Conservation (phyloP, 2,888 invertebrate genomes). For the Xestia c-nigrum region DNA sequence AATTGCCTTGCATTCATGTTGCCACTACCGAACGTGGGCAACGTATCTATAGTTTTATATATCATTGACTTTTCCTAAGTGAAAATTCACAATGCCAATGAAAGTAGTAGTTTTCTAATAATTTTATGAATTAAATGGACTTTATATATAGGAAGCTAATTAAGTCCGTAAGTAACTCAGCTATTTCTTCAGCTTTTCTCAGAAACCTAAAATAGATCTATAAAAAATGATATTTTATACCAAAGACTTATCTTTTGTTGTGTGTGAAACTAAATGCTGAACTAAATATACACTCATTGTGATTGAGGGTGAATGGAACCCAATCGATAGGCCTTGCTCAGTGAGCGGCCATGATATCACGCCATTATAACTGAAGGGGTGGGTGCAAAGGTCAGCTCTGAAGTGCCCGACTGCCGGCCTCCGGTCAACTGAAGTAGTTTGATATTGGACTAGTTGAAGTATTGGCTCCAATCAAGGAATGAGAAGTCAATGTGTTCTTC, state of each 20-base stretch:
- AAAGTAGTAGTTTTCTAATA: neutral
- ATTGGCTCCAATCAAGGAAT: neutral
- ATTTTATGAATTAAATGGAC: neutral
- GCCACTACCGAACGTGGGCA: no score
- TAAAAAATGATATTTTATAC: constrained; percentile 2
- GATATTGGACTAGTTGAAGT: constrained; percentile 9
- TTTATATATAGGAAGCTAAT: no score
- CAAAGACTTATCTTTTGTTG: constrained; percentile 17
- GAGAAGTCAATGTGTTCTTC: neutral
- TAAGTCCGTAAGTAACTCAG: neutral
- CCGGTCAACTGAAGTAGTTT: constrained; percentile 8
- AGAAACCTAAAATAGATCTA: neutral
- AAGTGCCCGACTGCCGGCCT: constrained; percentile 21
- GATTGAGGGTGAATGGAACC: constrained; percentile 54
- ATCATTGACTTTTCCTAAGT: no score
- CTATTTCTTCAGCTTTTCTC: neutral
- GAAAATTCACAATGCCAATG: neutral
- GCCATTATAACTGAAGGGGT: constrained; percentile 39
- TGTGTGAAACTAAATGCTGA: neutral
- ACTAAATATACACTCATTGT: constrained; percentile 49
- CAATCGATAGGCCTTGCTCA: constrained; percentile 52
- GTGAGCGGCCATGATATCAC: constrained; percentile 34
- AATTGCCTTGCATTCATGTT: no score
- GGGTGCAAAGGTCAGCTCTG: constrained; percentile 49
- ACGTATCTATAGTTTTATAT: no score